phyloP scores from a whole-genome alignment of 2,797 vertebrate species.

The Odontamblyopus rebecca region DNA sequence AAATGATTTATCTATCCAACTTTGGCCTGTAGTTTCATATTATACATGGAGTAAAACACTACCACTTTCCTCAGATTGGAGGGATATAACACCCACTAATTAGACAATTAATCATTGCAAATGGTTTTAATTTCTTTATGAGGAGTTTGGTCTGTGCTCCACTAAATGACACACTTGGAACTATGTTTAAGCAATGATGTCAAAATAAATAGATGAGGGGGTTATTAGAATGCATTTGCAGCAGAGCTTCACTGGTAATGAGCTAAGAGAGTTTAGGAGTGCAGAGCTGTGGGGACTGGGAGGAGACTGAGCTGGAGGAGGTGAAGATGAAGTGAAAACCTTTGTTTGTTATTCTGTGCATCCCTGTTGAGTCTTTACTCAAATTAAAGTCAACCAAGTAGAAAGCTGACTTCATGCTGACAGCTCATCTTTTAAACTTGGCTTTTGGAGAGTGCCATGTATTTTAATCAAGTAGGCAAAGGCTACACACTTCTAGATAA shows the following conservation, averaged over 20 bases:
- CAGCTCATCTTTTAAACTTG: constrained; percentile 64
- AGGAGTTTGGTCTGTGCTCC: constrained; percentile 17
- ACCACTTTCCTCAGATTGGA: constrained; percentile 1
- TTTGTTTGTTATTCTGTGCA: constrained; percentile 47
- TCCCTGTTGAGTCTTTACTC: constrained; percentile 59
- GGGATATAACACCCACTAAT: neutral
- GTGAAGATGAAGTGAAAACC: constrained; percentile 34
- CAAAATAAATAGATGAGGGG: constrained; percentile 27
- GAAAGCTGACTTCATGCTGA: constrained; percentile 47
- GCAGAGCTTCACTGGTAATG: constrained; percentile 56
- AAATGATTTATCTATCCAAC: constrained; percentile 1
- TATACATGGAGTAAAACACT: neutral
- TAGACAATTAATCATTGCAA: constrained; percentile 11
- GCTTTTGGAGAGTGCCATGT: constrained; percentile 48
- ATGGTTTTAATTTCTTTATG: constrained; percentile 18
- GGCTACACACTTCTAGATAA: neutral
- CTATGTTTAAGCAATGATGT: constrained; percentile 41
- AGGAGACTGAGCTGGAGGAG: constrained; percentile 31
- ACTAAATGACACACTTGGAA: constrained; percentile 49
- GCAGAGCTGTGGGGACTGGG: constrained; percentile 28
- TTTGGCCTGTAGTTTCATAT: neutral
- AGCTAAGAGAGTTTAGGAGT: constrained; percentile 45
- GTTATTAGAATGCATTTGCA: constrained; percentile 46
- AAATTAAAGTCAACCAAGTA: constrained; percentile 56
- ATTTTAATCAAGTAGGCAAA: constrained; percentile 45